Conservation (phyloP, 2,797 vertebrate genomes). For the Tiaroga cobitis region DNA sequence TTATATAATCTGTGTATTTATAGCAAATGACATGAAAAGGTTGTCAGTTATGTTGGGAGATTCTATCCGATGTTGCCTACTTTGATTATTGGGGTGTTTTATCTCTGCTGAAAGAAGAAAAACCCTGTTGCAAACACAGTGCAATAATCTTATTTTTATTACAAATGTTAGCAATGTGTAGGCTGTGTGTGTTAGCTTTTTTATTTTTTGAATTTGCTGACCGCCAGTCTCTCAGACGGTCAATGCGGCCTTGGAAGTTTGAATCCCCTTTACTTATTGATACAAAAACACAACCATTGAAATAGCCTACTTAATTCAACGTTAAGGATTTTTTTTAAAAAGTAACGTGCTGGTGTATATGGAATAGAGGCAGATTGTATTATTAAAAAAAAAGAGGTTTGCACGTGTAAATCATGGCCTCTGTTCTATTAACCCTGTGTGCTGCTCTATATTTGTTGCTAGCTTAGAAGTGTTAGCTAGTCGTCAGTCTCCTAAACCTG, state of each 20-base stretch:
- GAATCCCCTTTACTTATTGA: constrained; percentile 1
- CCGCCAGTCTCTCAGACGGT: not conserved
- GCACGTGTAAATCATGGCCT: not conserved
- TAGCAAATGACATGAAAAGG: constrained; percentile 27
- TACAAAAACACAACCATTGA: not conserved
- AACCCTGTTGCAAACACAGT: not conserved
- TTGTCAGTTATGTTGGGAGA: constrained; percentile 12
- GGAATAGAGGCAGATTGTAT: not conserved
- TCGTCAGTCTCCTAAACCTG: not conserved
- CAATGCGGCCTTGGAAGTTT: constrained; percentile 28
- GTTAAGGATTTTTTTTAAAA: not conserved
- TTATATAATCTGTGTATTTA: constrained; percentile 44
- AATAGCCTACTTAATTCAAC: not conserved
- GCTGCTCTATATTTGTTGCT: constrained; percentile 16
- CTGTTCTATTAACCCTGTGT: constrained; percentile 3
- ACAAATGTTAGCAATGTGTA: not conserved
- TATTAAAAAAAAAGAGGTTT: not conserved
- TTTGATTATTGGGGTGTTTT: constrained; percentile 11
- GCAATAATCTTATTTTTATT: not conserved
- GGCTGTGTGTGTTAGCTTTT: not conserved
- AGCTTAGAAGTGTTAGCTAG: not conserved
- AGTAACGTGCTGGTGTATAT: not conserved
- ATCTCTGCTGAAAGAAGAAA: not conserved
- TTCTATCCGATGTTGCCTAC: constrained; percentile 1
- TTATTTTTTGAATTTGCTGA: not conserved